A percentile compares a stretch with the other conserved stretches of the same genome.
Conservation (phyloP, 2,888 invertebrate species). For the Patella pellucida region DNA sequence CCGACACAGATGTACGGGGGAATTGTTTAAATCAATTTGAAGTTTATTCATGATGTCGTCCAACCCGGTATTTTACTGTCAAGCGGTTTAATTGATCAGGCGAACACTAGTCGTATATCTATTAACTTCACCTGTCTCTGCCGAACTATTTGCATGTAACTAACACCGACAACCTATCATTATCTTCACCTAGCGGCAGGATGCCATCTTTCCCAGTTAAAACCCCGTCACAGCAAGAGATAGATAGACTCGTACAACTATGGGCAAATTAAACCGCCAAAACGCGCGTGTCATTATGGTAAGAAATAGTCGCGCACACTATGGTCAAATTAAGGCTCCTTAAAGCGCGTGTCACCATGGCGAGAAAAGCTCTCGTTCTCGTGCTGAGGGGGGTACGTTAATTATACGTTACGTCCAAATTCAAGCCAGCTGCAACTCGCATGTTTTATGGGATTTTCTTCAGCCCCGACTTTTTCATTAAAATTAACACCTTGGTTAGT, state of each 20-base stretch:
- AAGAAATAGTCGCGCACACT: not conserved
- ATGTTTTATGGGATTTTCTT: conserved; percentile 5
- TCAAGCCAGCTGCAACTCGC: conserved; percentile 2
- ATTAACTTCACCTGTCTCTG: conserved; percentile 1
- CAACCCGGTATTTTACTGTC: not conserved
- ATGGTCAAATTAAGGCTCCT: not conserved
- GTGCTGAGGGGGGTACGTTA: conserved; percentile 4
- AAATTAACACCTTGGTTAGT: conserved; percentile 5
- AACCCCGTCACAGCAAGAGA: not conserved
- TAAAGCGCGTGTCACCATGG: conserved; percentile 4
- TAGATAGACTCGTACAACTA: not conserved
- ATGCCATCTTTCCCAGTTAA: not conserved
- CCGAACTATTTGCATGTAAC: conserved; percentile 4
- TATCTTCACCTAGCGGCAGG: not conserved
- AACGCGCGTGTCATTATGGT: conserved; percentile 1
- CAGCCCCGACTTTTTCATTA: conserved; percentile 3
- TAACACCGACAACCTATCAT: conserved; percentile 5
- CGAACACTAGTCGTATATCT: not conserved
- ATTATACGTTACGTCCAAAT: conserved; percentile 5
- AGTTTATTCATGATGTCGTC: no score
- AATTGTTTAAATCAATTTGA: no score
- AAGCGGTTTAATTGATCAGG: not conserved
- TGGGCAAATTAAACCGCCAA: conserved; percentile 1
- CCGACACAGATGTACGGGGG: no score
- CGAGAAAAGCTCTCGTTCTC: not conserved